Percentiles rank a stretch among this genome's conserved stretches.
Conservation (phyloP, 1,140 invertebrate genomes). For the Bemisia tabaci region DNA sequence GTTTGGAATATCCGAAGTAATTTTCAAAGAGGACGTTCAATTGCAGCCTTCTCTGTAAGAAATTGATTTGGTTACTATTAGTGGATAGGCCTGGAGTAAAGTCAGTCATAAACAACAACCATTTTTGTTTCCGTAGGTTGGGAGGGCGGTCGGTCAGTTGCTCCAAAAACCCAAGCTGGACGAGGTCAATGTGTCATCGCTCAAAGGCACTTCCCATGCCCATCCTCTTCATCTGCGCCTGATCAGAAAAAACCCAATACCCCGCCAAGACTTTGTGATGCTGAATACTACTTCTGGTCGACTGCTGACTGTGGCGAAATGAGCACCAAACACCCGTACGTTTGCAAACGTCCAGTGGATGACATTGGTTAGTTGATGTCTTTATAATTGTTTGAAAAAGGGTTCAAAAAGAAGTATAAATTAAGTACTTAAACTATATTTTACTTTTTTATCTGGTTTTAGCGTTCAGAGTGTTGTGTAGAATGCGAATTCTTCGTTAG, state of each 20-base stretch:
- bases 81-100: too few relatives aligned
- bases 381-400: too few relatives aligned
- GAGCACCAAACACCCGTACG: slow-evolving; percentile 32
- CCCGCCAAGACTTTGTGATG: slow-evolving; percentile 23
- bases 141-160: slow-evolving; percentile 24
- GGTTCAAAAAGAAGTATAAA: too few relatives aligned
- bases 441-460: too few relatives aligned
- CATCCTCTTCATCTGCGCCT: too few relatives aligned
- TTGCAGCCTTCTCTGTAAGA: too few relatives aligned
- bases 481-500: too few relatives aligned
- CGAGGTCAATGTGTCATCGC: slow-evolving; percentile 31
- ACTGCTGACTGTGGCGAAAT: slow-evolving; percentile 34
- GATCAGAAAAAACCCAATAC: slow-evolving; percentile 10
- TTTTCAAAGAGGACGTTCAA: too few relatives aligned
- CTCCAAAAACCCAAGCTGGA: slow-evolving; percentile 19
- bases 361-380: slow-evolving; percentile 35
- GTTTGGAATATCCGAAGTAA: too few relatives aligned
- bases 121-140: slow-evolving; percentile 27
- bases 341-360: slow-evolving; percentile 36
- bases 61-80: too few relatives aligned
- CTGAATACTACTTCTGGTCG: slow-evolving; percentile 42
- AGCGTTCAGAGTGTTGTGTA: too few relatives aligned
- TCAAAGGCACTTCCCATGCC: slow-evolving; percentile 34
- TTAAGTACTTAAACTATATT: too few relatives aligned
- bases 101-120: background rate